Percentiles rank a stretch among this genome's conserved stretches.
Conservation (phyloP, 64 coral and sea anemone species). For the Exaiptasia diaphana region DNA sequence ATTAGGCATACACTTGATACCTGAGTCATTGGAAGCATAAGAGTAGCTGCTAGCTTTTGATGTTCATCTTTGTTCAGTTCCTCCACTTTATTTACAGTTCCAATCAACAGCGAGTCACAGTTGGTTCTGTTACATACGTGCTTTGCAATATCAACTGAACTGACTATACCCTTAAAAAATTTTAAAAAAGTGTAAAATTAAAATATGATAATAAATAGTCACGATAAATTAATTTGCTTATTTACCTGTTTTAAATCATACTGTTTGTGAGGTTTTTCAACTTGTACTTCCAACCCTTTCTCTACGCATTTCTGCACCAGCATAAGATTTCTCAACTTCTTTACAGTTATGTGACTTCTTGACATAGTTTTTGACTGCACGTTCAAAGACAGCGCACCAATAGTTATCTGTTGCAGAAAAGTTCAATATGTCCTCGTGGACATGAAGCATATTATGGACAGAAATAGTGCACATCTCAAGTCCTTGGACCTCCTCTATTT, state of each 20-base stretch:
- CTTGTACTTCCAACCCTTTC: constrained; percentile 27
- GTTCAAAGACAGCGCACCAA: constrained; percentile 64
- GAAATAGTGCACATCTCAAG: constrained; percentile 54
- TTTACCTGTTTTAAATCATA: constrained; percentile 25
- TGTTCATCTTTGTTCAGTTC: constrained; percentile 12
- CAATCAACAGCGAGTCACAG: constrained; percentile 34
- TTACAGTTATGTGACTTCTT: constrained; percentile 48
- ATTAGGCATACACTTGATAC: constrained; percentile 28
- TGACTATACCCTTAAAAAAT: constrained; percentile 3
- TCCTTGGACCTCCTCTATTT: constrained; percentile 34
- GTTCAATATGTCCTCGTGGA: constrained; percentile 55
- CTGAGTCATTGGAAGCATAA: constrained; percentile 26
- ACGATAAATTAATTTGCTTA: background rate
- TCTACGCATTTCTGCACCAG: constrained; percentile 31
- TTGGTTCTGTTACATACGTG: background rate
- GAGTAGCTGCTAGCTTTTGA: constrained; percentile 28
- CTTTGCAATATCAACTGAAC: constrained; percentile 47
- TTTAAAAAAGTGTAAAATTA: background rate
- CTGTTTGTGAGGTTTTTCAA: background rate
- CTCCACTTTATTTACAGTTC: constrained; percentile 23
- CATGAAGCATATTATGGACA: constrained; percentile 46
- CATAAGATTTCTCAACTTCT: constrained; percentile 44
- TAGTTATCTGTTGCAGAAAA: constrained; percentile 62
- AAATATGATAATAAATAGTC: background rate
- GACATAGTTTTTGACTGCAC: constrained; percentile 39